phyloP scores from a whole-genome alignment of 2,888 invertebrate genomes.

The Megaustenia siamemsis region DNA sequence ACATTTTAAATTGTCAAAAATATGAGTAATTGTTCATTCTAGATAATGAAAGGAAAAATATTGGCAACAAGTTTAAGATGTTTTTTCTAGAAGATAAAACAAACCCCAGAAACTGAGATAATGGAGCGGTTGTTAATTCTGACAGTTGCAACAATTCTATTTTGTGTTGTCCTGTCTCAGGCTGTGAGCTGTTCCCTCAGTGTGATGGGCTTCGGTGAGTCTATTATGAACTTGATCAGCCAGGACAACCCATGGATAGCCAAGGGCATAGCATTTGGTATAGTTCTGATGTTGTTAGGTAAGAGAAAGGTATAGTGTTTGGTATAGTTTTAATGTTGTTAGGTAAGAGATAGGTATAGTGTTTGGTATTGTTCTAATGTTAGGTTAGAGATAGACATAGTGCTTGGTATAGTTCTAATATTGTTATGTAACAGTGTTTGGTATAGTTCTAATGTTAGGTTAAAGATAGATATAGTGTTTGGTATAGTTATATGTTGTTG shows the following conservation, averaged over 20 bases:
- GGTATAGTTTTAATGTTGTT: slow-evolving; percentile 91
- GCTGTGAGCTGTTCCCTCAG: slow-evolving; percentile 97
- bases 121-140: too few relatives aligned
- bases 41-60: too few relatives aligned
- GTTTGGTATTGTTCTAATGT: slow-evolving; percentile 90
- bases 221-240: slow-evolving; percentile 91
- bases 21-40: too few relatives aligned
- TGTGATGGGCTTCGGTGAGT: slow-evolving; percentile 97
- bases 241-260: slow-evolving; percentile 86
- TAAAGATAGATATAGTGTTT: too few relatives aligned
- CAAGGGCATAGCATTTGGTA: slow-evolving; percentile 91
- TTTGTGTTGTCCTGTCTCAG: slow-evolving; percentile 82
- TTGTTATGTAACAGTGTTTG: slow-evolving; percentile 89
- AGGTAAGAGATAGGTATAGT: slow-evolving; percentile 88
- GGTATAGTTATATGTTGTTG: slow-evolving; percentile 91
- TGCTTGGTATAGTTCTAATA: slow-evolving; percentile 90
- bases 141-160: too few relatives aligned
- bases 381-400: slow-evolving; percentile 88
- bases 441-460: slow-evolving; percentile 90
- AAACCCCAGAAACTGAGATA: too few relatives aligned
- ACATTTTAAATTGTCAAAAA: too few relatives aligned
- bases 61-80: too few relatives aligned
- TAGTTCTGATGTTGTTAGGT: slow-evolving; percentile 90
- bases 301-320: slow-evolving; percentile 89
- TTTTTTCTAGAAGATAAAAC: too few relatives aligned